phyloP scores from a whole-genome alignment of 2,888 invertebrate species.

The Caenorhabditis plicata region DNA sequence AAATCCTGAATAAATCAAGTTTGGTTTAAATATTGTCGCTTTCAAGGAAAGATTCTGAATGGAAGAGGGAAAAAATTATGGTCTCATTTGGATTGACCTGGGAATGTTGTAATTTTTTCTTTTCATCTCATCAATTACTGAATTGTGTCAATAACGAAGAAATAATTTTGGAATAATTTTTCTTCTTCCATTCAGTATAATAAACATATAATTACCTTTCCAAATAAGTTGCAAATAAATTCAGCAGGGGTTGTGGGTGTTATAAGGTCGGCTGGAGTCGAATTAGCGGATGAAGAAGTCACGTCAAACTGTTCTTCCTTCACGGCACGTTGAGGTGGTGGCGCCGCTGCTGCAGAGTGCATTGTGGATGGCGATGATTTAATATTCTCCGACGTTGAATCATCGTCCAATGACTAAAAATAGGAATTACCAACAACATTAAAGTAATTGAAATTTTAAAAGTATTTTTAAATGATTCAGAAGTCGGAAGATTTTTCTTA shows the following conservation, averaged over 20 bases:
- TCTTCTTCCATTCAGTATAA: neutral
- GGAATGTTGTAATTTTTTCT: too few relatives aligned
- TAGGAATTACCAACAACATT: conserved; percentile 7
- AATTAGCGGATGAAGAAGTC: conserved; percentile 11
- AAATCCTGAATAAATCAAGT: too few relatives aligned
- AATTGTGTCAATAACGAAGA: too few relatives aligned
- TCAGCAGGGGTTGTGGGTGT: neutral
- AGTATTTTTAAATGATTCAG: neutral
- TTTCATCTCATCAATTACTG: too few relatives aligned
- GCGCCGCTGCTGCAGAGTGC: neutral
- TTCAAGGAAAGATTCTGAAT: too few relatives aligned
- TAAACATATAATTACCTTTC: neutral
- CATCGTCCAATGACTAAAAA: conserved; percentile 17
- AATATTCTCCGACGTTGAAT: conserved; percentile 27
- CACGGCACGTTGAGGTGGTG: conserved; percentile 7
- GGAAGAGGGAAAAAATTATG: too few relatives aligned
- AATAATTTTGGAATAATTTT: too few relatives aligned
- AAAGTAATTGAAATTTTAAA: too few relatives aligned
- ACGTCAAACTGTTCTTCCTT: conserved; percentile 20
- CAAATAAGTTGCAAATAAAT: conserved; percentile 1
- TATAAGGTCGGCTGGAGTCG: neutral
- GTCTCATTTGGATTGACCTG: too few relatives aligned
- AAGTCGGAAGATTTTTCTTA: neutral
- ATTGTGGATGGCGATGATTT: conserved; percentile 19
- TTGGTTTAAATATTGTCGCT: too few relatives aligned